Conservation (phyloP, 2,888 invertebrate genomes). For the Andrena trimmerana region DNA sequence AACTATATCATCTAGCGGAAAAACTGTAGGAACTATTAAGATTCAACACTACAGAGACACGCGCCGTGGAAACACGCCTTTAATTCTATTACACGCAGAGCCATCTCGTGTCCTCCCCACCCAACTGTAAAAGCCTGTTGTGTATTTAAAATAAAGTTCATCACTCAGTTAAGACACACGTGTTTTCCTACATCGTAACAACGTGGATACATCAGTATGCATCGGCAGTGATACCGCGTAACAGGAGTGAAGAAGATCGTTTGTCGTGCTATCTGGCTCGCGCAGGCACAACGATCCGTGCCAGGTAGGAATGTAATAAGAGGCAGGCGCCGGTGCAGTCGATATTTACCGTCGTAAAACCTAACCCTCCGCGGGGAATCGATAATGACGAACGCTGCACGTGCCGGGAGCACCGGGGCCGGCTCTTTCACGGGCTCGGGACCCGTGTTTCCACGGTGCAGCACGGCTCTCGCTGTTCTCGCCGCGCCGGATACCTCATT, state of each 20-base stretch:
- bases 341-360: conserved; percentile 35
- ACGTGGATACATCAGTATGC: conserved; percentile 16
- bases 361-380: conserved; percentile 18
- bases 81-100: too few relatives aligned
- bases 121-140: not conserved
- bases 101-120: too few relatives aligned
- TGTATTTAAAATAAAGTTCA: not conserved
- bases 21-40: too few relatives aligned
- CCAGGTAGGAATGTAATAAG: conserved; percentile 49
- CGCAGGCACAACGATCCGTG: conserved; percentile 24
- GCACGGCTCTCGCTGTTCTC: conserved; percentile 7
- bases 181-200: not conserved
- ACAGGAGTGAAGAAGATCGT: conserved; percentile 17
- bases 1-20: too few relatives aligned
- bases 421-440: not conserved
- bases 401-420: conserved; percentile 5
- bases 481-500: conserved; percentile 18
- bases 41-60: too few relatives aligned
- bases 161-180: not conserved
- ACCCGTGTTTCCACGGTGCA: not conserved
- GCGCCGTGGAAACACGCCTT: too few relatives aligned
- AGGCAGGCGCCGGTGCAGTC: conserved; percentile 19
- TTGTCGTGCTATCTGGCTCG: conserved; percentile 43
- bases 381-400: conserved; percentile 34
- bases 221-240: conserved; percentile 29